A percentile compares a stretch with the other conserved stretches of the same genome.
These are phyloP conservation scores for Hofmannophila pseudospretella DNA, from an alignment of 2,888 invertebrate species.

Conservation along the genomic window DNA sequence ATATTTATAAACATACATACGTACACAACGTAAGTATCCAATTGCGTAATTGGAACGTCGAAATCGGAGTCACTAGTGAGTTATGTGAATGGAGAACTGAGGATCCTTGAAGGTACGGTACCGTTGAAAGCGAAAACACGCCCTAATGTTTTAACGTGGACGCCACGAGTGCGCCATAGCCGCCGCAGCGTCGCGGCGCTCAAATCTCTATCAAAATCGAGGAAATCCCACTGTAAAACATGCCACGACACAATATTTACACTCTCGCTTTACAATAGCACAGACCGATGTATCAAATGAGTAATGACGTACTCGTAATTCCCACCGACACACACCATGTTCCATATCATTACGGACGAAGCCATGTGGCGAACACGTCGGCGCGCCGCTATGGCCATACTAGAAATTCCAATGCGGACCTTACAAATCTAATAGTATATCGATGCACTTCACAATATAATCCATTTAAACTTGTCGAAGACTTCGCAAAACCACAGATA, in stretches of 20 bases:
- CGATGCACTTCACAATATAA: conserved; percentile 73
- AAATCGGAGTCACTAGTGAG: background rate
- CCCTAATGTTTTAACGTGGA: conserved; percentile 67
- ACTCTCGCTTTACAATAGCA: conserved; percentile 46
- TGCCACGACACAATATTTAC: conserved; percentile 33
- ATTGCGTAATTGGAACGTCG: conserved; percentile 4
- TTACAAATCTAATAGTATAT: conserved; percentile 53
- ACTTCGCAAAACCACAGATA: conserved; percentile 74
- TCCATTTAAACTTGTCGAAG: conserved; percentile 74
- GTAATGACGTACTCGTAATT: too few relatives aligned
- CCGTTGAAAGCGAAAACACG: conserved; percentile 45
- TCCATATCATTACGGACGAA: conserved; percentile 62
- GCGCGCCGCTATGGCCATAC: conserved; percentile 62
- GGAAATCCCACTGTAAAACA: conserved; percentile 18
- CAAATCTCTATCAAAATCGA: conserved; percentile 19
- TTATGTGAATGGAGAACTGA: conserved; percentile 5
- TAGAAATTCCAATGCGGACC: conserved; percentile 74
- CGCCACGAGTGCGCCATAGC: conserved; percentile 68
- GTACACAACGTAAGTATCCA: background rate
- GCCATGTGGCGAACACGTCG: conserved; percentile 75
- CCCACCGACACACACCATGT: conserved; percentile 61
- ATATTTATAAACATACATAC: conserved; percentile 20
- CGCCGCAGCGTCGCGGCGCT: conserved; percentile 29
- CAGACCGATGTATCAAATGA: conserved; percentile 40
- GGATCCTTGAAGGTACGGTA: conserved; percentile 14